Evolutionary conservation across 2,888 invertebrate genomes (phyloP), one percentile per base, ranked within the genome.

Genomic region (Thera obeliscata): DNA sequence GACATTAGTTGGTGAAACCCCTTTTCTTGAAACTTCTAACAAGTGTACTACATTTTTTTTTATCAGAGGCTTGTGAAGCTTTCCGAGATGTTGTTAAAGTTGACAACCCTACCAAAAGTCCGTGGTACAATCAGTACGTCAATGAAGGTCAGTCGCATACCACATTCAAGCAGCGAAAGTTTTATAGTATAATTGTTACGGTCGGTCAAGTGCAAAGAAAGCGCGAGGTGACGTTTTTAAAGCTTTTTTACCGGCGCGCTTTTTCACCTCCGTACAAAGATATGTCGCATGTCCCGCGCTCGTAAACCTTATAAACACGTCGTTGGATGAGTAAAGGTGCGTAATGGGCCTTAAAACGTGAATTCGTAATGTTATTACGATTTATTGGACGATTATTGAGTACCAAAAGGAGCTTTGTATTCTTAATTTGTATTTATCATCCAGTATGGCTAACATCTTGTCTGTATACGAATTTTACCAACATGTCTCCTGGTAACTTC

Each of bases 131-230:
- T 66, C 64, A 56, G 68, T 69, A 63, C 63, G 54, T 69, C 66
- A 66, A 74, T 72, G 89, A 88, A 88, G 90, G 89, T 85, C 90
- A 85, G 76, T 74, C 75, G 79, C 80, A 81, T 81, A 79, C 83
- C 79, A 73, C 76, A 75, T 72, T 67, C 71, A 59, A 68, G 77
- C 84, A 88, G 91, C 89, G 91, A 91, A 91, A 91, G 91, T 91
- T 84, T 84, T 80, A 86, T 85, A 74, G 76, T 78, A 78, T 87
- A 86, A 87, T 88, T 88, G 84, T 81, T 78, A 78, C 66, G 64
- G 57, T 59, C 82, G 85, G 88, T 88, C 89, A 89, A 88, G 89
- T 88, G 87, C 84, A 85, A 83, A 81, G 83, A 83, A 85, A 83
- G 82, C 81, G 76, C 70, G 69, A 64, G 65, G 70, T 61, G 72